phyloP scores from a whole-genome alignment of 2,888 invertebrate species.

The Parelbella ahira region DNA sequence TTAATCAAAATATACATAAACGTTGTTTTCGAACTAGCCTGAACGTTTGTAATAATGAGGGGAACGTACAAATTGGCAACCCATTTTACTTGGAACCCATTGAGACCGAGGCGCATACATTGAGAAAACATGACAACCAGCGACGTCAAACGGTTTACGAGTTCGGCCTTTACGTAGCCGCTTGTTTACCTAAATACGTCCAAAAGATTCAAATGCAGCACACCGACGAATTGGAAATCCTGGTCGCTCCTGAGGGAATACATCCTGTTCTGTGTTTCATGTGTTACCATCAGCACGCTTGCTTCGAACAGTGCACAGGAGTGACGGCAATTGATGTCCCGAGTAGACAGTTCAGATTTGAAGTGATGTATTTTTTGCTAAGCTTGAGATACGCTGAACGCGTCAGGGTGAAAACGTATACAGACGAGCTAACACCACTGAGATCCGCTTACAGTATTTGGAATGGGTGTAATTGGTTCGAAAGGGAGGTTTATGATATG shows the following conservation, averaged over 20 bases:
- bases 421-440: slow-evolving; percentile 65
- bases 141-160: slow-evolving; percentile 58
- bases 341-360: slow-evolving; percentile 57
- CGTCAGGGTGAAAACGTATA: slow-evolving; percentile 59
- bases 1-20: too few species aligned
- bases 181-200: slow-evolving; percentile 66
- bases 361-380: slow-evolving; percentile 55
- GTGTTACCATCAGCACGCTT: slow-evolving; percentile 60
- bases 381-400: slow-evolving; percentile 54
- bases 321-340: slow-evolving; percentile 67
- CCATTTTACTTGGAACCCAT: slow-evolving; percentile 52
- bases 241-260: slow-evolving; percentile 60
- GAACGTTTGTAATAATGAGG: slow-evolving; percentile 24
- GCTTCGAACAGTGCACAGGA: slow-evolving; percentile 52
- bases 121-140: slow-evolving; percentile 54
- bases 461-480: slow-evolving; percentile 47
- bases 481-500: slow-evolving; percentile 69
- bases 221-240: slow-evolving; percentile 59
- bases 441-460: slow-evolving; percentile 54
- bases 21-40: slow-evolving; percentile 26
- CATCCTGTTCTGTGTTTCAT: slow-evolving; percentile 56
- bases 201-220: slow-evolving; percentile 66
- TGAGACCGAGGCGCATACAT: slow-evolving; percentile 42
- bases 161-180: slow-evolving; percentile 65
- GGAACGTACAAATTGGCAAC: slow-evolving; percentile 36